Base-by-base conservation (phyloP, 2,797 vertebrate genomes). In the Coluber constrictor region DNA sequence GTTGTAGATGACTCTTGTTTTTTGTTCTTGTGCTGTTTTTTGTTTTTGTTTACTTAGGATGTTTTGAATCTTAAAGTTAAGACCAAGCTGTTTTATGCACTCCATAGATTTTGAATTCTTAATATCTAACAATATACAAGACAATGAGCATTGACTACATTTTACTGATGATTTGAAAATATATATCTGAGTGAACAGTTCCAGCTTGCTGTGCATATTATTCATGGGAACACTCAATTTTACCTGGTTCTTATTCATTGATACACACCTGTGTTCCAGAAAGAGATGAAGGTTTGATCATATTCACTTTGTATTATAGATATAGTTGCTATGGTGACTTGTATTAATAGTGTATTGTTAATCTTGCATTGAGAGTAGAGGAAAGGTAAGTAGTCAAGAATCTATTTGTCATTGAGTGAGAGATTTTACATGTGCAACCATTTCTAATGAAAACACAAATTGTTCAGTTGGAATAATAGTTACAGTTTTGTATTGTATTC, bases 261-360 rank as follows among this genome's bases (percentile, higher is more conserved):
- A 93, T 70, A 25, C 90, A 87, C 25, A 51, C 66, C 87, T 88
- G 20, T 43, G 6, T n/a, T 86, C 66, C 92, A 93, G 86, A 92
- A 90, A 91, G 93, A 93, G 60, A 93, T 43, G 90, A 93, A 66
- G 47, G 57, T 83, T 94, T 89, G 93, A 66, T 37, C 88, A 15
- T 91, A 91, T 70, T 90, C 27, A 57, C 92, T 94, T 92, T 95
- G 93, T 96, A 91, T 93, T 25, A 27, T 88, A 56, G 60, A 86
- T 89, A 15, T 89, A 90, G 90, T 96, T 94, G 90, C 92, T 87
- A 93, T 94, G 91, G 92, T 92, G 93, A 95, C 92, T 94, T 94
- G 92, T 95, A 92, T 95, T 94, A 89, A 83, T 27, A 74, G 51
- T 60, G 32, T 3, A 47, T 57, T 95, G 54, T 91, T 92, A 59